Conservation (phyloP, 2,113 vertebrate species). For the Psephotus haematonotus region DNA sequence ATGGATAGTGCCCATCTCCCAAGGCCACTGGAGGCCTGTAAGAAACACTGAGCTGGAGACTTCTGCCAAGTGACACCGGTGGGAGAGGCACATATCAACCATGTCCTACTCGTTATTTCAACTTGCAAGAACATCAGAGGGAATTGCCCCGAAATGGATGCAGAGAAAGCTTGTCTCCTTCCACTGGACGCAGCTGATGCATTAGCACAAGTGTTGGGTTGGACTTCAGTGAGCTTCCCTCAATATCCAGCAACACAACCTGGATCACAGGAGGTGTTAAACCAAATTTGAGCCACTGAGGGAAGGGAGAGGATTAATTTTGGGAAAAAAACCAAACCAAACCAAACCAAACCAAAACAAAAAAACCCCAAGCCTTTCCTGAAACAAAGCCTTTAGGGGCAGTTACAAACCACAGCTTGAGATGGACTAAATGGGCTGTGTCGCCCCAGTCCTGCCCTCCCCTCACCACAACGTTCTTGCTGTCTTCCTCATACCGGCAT, state of each 20-base stretch:
- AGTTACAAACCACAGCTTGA: not conserved
- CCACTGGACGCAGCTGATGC: not conserved
- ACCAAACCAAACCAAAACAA: too few relatives aligned
- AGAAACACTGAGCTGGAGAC: not conserved
- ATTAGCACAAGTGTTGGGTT: not conserved
- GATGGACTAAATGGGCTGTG: not conserved
- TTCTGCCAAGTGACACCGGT: not conserved
- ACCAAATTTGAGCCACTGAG: not conserved
- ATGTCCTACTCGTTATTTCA: not conserved
- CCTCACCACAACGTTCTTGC: not conserved
- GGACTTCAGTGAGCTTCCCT: not conserved
- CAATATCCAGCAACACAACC: not conserved
- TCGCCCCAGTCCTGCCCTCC: not conserved
- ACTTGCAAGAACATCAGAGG: not conserved
- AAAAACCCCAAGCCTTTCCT: not conserved
- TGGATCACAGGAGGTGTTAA: not conserved
- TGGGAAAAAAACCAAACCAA: too few relatives aligned
- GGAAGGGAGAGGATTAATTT: not conserved
- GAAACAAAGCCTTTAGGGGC: not conserved
- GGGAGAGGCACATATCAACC: not conserved
- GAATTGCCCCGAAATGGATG: not conserved
- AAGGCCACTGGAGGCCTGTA: rapidly evolving
- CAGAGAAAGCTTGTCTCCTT: not conserved
- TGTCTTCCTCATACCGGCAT: not conserved
- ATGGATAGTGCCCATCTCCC: not conserved